Base-by-base conservation (phyloP, 1,140 invertebrate genomes). In the Steinernema feltiae region DNA sequence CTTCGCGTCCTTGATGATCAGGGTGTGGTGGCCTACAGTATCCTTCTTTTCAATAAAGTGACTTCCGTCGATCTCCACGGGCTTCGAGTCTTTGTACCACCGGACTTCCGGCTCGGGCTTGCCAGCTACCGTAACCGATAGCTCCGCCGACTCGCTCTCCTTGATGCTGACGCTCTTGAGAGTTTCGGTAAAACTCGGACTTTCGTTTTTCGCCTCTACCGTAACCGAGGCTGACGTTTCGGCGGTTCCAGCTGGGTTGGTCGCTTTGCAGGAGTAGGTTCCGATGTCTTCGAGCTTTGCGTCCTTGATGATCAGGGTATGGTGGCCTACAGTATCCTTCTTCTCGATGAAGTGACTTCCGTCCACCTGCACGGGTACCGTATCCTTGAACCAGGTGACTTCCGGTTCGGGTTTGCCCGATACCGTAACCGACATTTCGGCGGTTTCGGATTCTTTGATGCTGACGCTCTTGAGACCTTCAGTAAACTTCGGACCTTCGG, bases 331-430 rank as follows among this genome's bases (percentile, higher is more conserved):
- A 27, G 81, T 82, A 70, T 86, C 79, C 2, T 79, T 77, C 21
- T 80, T 74, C 21, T 80, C 77, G 27, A 79, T 76, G 15, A 83
- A 73, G n/a, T 81, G 79, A 15, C 75, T 79, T 32, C 46, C 69
- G 31, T 73, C 71, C 17, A 72, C 71, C 24, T 71, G 41, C 29
- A 97, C 90, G 84, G 92, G 90, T 80, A 92, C 90, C 32, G 92
- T 92, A 87, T 97, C 94, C 80, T 92, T 91, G 53, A 69, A 92
- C 93, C 93, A 95, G 71, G 89, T 87, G 30, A 93, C 89, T 3
- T 91, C 90, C 0, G 94, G 93, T 30, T 90, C 88, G 0, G 94
- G 94, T 1, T 90, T 91, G 46, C 92, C 94, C 82, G 93, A 91
- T n/a, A 96, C 90, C 83, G 72, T 79, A n/a, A 81, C 82, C 30